Percentiles rank a stretch among this genome's conserved stretches.
phyloP scores from a whole-genome alignment of 2,797 vertebrate genomes.

The Nannoperca australis region DNA sequence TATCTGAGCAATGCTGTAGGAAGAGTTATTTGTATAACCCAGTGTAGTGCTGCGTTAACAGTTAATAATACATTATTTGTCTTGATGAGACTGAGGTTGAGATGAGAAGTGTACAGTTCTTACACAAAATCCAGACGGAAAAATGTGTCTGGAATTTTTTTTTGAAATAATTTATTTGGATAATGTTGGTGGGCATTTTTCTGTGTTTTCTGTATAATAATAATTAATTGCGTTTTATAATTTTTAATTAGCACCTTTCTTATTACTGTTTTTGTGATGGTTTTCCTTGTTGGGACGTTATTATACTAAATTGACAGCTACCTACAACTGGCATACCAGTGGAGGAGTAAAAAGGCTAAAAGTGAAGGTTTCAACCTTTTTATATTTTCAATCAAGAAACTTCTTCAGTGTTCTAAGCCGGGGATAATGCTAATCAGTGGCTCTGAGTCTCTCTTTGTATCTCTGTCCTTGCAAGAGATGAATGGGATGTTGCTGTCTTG shows the following conservation, averaged over 20 bases:
- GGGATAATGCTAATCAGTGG: not conserved
- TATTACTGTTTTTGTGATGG: not conserved
- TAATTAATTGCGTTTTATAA: not conserved
- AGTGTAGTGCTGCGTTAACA: not conserved
- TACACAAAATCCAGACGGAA: not conserved
- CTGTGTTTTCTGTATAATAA: constrained; percentile 3
- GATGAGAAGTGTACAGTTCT: not conserved
- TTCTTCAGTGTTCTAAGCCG: not conserved
- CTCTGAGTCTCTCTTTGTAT: constrained; percentile 2
- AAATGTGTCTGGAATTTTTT: too few species aligned
- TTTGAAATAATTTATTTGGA: constrained; percentile 5
- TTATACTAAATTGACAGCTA: not conserved
- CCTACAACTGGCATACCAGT: not conserved
- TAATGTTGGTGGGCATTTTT: not conserved
- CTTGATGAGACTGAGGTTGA: not conserved
- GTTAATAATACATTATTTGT: not conserved
- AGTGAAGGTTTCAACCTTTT: not conserved
- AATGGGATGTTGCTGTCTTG: not conserved
- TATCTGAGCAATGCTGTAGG: not conserved
- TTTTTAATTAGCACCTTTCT: not conserved
- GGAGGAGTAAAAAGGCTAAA: not conserved
- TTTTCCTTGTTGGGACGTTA: not conserved
- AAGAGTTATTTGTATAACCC: constrained; percentile 4
- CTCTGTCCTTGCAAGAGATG: not conserved
- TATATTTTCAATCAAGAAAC: not conserved